Conservation (phyloP, 2,888 invertebrate genomes). For the Stenolophus ochropezus region DNA sequence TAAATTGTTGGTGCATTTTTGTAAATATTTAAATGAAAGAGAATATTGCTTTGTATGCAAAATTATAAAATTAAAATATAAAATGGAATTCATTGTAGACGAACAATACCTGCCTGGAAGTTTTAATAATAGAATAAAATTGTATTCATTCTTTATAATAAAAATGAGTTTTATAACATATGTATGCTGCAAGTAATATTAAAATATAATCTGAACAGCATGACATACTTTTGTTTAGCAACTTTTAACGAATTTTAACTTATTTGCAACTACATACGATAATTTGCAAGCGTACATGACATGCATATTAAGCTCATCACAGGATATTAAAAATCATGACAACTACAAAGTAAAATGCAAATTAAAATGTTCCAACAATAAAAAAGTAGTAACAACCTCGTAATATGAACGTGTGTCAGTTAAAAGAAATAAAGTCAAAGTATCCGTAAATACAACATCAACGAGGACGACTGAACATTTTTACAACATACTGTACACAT, state of each 20-base stretch:
- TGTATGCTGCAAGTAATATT: no score
- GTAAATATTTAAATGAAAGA: no score
- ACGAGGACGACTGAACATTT: neutral
- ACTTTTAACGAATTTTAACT: neutral
- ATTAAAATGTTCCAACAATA: neutral
- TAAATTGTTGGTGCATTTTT: no score
- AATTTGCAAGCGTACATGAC: neutral
- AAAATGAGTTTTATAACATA: no score
- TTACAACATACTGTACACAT: neutral
- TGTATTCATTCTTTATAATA: no score
- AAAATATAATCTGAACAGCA: no score
- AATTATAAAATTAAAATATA: neutral
- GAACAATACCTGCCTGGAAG: neutral
- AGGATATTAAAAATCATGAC: neutral
- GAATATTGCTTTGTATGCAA: no score
- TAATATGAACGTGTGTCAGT: neutral
- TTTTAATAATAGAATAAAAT: neutral
- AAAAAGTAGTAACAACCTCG: neutral
- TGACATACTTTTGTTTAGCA: no score
- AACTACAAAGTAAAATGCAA: neutral
- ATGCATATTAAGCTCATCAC: neutral
- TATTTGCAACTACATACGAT: neutral
- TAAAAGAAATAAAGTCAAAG: neutral
- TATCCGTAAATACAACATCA: neutral
- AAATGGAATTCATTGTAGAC: neutral